A percentile compares a stretch with the other conserved stretches of the same genome.
phyloP scores from a whole-genome alignment of 2,113 vertebrate species.

The Ochotona princeps region DNA sequence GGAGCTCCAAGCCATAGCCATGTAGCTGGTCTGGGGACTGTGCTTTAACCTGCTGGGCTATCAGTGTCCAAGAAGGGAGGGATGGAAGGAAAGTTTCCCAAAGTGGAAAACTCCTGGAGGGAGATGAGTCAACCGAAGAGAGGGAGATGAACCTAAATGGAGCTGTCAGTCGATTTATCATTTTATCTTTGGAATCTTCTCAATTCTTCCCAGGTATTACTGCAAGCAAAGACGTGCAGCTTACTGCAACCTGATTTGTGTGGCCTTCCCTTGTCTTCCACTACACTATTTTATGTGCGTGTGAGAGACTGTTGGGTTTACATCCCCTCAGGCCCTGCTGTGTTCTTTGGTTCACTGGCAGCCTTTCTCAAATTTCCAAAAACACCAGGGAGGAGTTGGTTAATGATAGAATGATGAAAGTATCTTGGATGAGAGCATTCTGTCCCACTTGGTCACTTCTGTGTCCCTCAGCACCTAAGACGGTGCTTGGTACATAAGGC shows the following conservation, averaged over 20 bases:
- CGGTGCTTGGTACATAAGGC: background rate
- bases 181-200: slow-evolving; percentile 3
- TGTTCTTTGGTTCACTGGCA: background rate
- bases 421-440: background rate
- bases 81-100: background rate
- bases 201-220: background rate
- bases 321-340: background rate
- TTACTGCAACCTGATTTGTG: background rate
- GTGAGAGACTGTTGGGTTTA: background rate
- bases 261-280: background rate
- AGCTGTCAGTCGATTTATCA: background rate
- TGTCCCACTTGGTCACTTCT: background rate
- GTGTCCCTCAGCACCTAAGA: background rate
- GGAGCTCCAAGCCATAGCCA: background rate
- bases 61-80: background rate
- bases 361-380: background rate
- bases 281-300: background rate
- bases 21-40: background rate
- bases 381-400: background rate
- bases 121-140: background rate
- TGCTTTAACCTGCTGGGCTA: background rate
- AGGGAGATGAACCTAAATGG: background rate
- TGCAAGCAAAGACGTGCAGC: background rate
- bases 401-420: background rate
- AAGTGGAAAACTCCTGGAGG: background rate